Conservation (phyloP, 2,113 vertebrate genomes). For the Bufo bufo region DNA sequence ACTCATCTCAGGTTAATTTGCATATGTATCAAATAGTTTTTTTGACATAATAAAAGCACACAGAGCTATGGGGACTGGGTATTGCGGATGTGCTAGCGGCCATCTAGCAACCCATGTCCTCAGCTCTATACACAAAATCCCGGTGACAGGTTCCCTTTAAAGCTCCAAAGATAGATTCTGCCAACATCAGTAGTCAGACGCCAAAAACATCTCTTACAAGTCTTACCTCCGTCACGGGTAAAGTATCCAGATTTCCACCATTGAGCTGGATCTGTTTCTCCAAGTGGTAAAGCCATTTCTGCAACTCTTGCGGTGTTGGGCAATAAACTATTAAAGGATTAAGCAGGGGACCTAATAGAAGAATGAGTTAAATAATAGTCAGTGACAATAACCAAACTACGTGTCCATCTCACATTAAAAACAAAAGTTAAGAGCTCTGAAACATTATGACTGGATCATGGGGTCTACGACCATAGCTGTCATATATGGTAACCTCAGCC, state of each 20-base stretch:
- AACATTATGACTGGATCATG: not conserved
- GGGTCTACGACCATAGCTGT: not conserved
- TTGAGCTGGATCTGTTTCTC: constrained; percentile 86
- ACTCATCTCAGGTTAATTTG: too few relatives aligned
- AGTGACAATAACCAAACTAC: not conserved
- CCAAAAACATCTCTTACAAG: not conserved
- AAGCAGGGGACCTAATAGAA: constrained; percentile 81
- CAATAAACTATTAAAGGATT: constrained; percentile 89
- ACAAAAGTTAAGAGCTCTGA: not conserved
- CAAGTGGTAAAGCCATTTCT: constrained; percentile 87
- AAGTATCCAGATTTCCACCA: constrained; percentile 68
- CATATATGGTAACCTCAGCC: not conserved
- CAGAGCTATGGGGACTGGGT: too few relatives aligned
- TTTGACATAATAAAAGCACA: too few relatives aligned
- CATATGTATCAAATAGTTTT: too few relatives aligned
- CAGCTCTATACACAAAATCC: too few relatives aligned
- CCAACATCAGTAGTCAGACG: not conserved
- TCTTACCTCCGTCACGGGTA: constrained; percentile 69
- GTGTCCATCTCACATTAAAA: not conserved
- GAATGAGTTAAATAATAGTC: constrained; percentile 27
- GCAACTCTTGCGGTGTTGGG: constrained; percentile 80
- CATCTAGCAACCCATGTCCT: too few relatives aligned
- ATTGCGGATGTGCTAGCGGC: too few relatives aligned
- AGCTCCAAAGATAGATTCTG: not conserved
- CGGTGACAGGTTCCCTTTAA: too few relatives aligned